Evolutionary conservation across 2,888 invertebrate species (phyloP).

Genomic region (Cantharis nigra): DNA sequence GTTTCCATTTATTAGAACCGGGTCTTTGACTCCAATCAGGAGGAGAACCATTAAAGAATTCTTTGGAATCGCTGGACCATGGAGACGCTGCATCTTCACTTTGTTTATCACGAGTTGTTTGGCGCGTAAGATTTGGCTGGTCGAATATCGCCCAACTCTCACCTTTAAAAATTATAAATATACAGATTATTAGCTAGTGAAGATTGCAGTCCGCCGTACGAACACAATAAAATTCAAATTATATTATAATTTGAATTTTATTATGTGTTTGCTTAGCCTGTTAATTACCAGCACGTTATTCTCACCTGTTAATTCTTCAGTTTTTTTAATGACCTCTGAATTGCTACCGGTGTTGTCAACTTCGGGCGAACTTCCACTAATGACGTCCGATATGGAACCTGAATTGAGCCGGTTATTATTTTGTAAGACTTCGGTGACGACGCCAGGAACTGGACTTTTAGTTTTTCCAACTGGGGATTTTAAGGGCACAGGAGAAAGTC

Average conservation of each 20-base stretch:
- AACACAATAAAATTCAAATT: no score
- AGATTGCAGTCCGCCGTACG: no score
- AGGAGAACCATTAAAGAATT: slow-evolving; percentile 58
- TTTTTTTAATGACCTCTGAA: slow-evolving; percentile 49
- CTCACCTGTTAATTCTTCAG: slow-evolving; percentile 51
- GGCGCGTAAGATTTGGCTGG: slow-evolving; percentile 45
- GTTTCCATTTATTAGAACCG: slow-evolving; percentile 55
- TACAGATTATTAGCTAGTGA: no score
- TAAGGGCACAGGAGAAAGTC: slow-evolving; percentile 29
- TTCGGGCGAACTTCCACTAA: slow-evolving; percentile 69
- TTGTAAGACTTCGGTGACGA: slow-evolving; percentile 49
- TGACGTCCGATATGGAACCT: slow-evolving; percentile 66
- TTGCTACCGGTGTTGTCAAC: slow-evolving; percentile 58
- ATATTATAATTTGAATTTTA: no score
- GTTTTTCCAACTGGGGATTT: slow-evolving; percentile 41
- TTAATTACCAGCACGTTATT: slow-evolving; percentile 8
- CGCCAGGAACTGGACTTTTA: slow-evolving; percentile 57
- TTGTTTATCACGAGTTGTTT: slow-evolving; percentile 48
- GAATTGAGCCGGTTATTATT: slow-evolving; percentile 57
- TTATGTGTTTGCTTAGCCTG: no score
- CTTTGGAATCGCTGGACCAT: slow-evolving; percentile 79
- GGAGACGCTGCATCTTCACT: slow-evolving; percentile 67
- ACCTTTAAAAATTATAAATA: slow-evolving; percentile 33
- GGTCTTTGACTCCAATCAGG: slow-evolving; percentile 57
- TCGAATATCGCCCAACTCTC: slow-evolving; percentile 68